These are phyloP conservation scores for Globicephala melas DNA, from an alignment of 2,113 vertebrate genomes.

Conservation along the genomic window DNA sequence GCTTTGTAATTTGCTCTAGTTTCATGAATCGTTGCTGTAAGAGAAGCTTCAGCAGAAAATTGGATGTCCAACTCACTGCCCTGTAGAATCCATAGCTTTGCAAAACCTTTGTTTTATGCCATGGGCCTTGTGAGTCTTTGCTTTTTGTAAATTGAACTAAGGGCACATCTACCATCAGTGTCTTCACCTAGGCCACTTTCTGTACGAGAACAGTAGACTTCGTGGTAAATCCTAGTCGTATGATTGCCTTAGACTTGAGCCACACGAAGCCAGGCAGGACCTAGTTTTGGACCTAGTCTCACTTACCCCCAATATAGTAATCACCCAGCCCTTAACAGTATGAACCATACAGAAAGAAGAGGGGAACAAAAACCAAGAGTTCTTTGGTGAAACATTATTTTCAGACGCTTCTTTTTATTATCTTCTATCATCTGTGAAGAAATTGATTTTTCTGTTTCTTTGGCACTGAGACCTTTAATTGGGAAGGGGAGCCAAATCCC, in stretches of 20 bases:
- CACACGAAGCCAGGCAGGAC: background rate
- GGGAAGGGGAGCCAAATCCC: background rate
- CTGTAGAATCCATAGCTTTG: background rate
- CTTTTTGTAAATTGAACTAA: background rate
- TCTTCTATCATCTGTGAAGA: background rate
- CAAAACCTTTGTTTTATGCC: background rate
- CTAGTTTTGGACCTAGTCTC: background rate
- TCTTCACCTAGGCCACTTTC: background rate
- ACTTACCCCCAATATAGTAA: background rate
- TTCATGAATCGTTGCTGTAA: background rate
- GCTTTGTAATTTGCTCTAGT: background rate
- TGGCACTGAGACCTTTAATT: background rate
- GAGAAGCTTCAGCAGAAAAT: background rate
- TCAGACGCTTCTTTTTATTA: background rate
- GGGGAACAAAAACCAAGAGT: background rate
- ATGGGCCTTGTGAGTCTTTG: fast-evolving
- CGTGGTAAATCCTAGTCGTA: background rate
- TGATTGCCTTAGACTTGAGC: background rate
- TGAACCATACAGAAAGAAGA: background rate
- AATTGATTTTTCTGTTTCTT: background rate
- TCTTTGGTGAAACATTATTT: background rate
- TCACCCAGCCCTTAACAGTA: background rate
- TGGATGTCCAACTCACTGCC: background rate
- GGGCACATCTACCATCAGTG: background rate
- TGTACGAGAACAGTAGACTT: background rate